These are phyloP conservation scores for Hippoglossus hippoglossus DNA, from an alignment of 2,797 vertebrate species.

Conservation along the genomic window DNA sequence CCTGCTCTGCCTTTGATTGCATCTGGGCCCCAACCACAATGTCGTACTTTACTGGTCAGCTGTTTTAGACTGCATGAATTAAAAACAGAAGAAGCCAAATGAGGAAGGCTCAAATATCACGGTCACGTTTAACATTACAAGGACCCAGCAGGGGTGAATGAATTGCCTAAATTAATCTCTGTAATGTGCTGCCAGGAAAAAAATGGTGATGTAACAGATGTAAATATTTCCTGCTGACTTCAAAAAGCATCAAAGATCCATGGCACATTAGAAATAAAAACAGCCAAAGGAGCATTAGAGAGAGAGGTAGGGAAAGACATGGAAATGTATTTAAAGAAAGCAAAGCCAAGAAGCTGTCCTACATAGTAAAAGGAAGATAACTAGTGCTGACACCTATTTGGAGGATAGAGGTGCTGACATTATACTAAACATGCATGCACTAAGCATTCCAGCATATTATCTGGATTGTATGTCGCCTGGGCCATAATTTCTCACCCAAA, in stretches of 20 bases:
- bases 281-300: slow-evolving; percentile 28
- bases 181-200: slow-evolving; percentile 41
- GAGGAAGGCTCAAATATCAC: slow-evolving; percentile 24
- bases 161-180: slow-evolving; percentile 42
- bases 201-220: slow-evolving; percentile 56
- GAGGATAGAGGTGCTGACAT: slow-evolving; percentile 28
- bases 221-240: slow-evolving; percentile 59
- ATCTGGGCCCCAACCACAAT: slow-evolving; percentile 23
- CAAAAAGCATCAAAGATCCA: slow-evolving; percentile 59
- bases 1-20: slow-evolving; percentile 36
- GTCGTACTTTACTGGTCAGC: slow-evolving; percentile 14
- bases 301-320: slow-evolving; percentile 6
- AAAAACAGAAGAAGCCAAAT: slow-evolving; percentile 32
- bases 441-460: background rate
- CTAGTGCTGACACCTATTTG: slow-evolving; percentile 41
- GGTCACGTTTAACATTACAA: slow-evolving; percentile 22
- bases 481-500: slow-evolving; percentile 15
- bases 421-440: slow-evolving; percentile 9
- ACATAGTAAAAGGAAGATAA: slow-evolving; percentile 41
- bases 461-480: background rate
- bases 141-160: slow-evolving; percentile 15
- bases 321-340: slow-evolving; percentile 47
- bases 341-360: slow-evolving; percentile 53
- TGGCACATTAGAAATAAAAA: slow-evolving; percentile 51
- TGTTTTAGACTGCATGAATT: slow-evolving; percentile 16